Base-by-base conservation (phyloP, 2,888 invertebrate species). In the Scaptomyza polygonia region DNA sequence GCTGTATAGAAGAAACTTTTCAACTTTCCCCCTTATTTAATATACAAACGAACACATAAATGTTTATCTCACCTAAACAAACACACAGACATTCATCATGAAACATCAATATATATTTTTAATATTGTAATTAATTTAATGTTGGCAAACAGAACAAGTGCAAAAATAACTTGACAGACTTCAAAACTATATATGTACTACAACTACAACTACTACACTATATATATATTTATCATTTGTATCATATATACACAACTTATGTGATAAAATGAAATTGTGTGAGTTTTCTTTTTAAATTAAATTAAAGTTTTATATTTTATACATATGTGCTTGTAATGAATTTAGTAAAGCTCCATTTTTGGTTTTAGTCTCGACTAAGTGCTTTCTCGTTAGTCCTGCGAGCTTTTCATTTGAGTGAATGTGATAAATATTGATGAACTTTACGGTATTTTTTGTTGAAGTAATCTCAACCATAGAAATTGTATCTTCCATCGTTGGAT, bases 221-320 rank as follows among this genome's bases (percentile, higher is more conserved):
- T 72, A 67, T 73, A 47, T 47, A 67, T 73, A 66, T 69, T n/a
- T n/a, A 57, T 73, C 73, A 70, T 64, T 63, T 70, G 51, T 48
- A 70, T 59, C 67, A 68, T 54, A 67, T 69, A 57, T 39, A 16
- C 61, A 71, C 42, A 74, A 64, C 63, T 81, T 72, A 78, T 81
- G 82, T 86, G 82, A 82, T 82, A 81, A 77, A 80, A 78, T 86
- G 68, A 65, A 67, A 64, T 77, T 74, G 75, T 83, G 65, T 82
- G 74, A 70, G 77, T 83, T 69, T 80, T 71, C 70, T 49, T 48
- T 48, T 11, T 32, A 59, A 39, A 68, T 71, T 70, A 71, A 84
- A 86, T 70, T 76, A 84, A 77, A 70, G 53, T 64, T 66, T 67
- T 70, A 63, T 53, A 18, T 48, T 63, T 53, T 29, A 42, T 51